phyloP scores from a whole-genome alignment of 2,797 vertebrate genomes.

The Benthosema pterotum region DNA sequence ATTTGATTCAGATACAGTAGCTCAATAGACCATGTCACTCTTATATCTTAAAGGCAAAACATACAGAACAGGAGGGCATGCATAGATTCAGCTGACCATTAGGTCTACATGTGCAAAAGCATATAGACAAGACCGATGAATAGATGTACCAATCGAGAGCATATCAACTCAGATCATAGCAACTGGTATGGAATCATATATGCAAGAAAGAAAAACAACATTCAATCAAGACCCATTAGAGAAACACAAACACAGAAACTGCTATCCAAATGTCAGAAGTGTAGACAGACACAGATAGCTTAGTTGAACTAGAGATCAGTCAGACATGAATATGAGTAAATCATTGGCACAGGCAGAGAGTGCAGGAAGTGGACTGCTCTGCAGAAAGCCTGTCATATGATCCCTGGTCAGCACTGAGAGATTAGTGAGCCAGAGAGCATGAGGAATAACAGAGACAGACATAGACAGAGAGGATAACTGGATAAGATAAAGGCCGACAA shows the following conservation, averaged over 20 bases:
- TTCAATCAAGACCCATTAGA: constrained; percentile 29
- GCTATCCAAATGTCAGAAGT: constrained; percentile 30
- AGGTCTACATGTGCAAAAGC: background rate
- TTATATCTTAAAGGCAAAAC: background rate
- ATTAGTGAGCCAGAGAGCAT: constrained; percentile 44
- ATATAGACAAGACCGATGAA: background rate
- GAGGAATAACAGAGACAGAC: background rate
- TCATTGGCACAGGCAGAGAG: constrained; percentile 6
- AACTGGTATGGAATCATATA: constrained; percentile 1
- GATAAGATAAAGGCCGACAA: constrained; percentile 25
- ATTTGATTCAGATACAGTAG: too few relatives aligned
- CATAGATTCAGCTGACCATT: background rate
- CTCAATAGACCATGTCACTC: background rate
- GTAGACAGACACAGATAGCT: background rate
- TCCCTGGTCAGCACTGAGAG: constrained; percentile 59
- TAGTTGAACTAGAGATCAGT: background rate
- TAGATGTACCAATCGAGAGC: background rate
- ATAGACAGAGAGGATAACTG: constrained; percentile 18
- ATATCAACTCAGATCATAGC: too few relatives aligned
- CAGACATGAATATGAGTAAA: constrained; percentile 3
- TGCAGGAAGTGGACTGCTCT: constrained; percentile 34
- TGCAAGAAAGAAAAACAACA: background rate
- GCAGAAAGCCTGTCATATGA: constrained; percentile 66
- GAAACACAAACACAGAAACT: constrained; percentile 4
- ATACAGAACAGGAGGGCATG: background rate